Base-by-base conservation (phyloP, 2,888 invertebrate species). In the Calameuta pallipes region DNA sequence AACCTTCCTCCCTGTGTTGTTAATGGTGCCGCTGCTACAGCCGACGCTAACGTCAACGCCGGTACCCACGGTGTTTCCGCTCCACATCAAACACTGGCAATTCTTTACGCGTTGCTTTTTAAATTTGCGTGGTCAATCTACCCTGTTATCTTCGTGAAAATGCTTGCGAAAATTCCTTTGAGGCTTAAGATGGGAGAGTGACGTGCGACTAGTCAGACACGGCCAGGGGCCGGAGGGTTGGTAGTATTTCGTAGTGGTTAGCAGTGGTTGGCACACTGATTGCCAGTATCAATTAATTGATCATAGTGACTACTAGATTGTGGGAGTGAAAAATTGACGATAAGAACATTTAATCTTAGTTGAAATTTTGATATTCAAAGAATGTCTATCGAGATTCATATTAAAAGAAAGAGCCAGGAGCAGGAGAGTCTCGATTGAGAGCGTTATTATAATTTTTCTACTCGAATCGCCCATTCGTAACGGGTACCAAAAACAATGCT, bases 351-450 rank as follows among this genome's bases (percentile, higher is more conserved):
- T 82, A 79, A 70, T 74, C 78, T 69, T 75, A 83, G 82, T 83
- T 81, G 81, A 83, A 82, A 83, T 83, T 83, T 83, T 83, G 81
- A 81, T 81, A 81, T 78, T 77, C 81, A 78, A 73, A 75, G 36
- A 75, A 78, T 74, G 76, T 76, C 74, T 73, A 56, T 73, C 41
- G 56, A 56, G 69, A 56, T 56, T 69, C 56, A 73, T 35, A 69
- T 35, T 69, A 31, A 74, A 41, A 41, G 1, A 37, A 77, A 77
- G 23, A 13, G n/a, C 9, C 71, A 13, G 9, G 15, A 4, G 30
- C 31, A 71, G 13, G 3, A n/a, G 13, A 11, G 1, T 31, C 11
- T 15, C n/a, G 0, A 31, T 71, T 23, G 30, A 33, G 15, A n/a
- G 13, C 11, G 4, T n/a, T 71, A n/a, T 31, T 71, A 71, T 11